phyloP scores from a whole-genome alignment of 2,888 invertebrate genomes.

The Drosophila neotestacea region DNA sequence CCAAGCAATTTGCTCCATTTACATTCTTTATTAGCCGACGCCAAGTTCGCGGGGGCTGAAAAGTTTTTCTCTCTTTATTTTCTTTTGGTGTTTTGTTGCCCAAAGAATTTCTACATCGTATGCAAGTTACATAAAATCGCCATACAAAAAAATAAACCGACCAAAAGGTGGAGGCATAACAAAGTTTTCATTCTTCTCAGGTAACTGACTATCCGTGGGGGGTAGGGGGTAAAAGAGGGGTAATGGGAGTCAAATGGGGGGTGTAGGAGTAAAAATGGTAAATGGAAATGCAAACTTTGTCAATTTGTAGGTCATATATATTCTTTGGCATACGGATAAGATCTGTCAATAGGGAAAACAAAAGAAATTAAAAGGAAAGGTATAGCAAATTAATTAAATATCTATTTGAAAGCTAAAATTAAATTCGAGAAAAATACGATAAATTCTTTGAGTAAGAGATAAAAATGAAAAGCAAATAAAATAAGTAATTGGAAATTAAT shows the following conservation, averaged over 20 bases:
- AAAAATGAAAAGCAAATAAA: too few relatives aligned
- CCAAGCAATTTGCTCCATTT: constrained; percentile 79
- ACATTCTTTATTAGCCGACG: constrained; percentile 78
- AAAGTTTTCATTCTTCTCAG: constrained; percentile 49
- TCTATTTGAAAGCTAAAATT: background rate
- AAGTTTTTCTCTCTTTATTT: constrained; percentile 40
- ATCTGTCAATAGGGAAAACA: constrained; percentile 5
- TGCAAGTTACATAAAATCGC: constrained; percentile 59
- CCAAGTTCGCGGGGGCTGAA: constrained; percentile 52
- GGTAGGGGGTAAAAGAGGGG: background rate
- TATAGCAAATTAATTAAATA: background rate
- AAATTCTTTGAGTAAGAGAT: too few relatives aligned
- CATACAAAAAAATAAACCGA: constrained; percentile 53
- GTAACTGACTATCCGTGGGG: background rate
- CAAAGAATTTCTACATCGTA: constrained; percentile 63
- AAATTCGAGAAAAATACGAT: too few relatives aligned
- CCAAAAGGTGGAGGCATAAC: constrained; percentile 22
- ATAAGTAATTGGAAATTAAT: too few relatives aligned
- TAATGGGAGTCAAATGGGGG: background rate
- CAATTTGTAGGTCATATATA: constrained; percentile 56
- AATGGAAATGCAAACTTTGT: constrained; percentile 48
- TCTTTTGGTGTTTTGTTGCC: constrained; percentile 49
- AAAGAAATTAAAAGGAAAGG: background rate
- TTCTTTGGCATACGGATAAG: constrained; percentile 8
- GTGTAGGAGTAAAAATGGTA: constrained; percentile 8